A percentile compares a stretch with the other conserved stretches of the same genome.
Evolutionary conservation across 2,888 invertebrate genomes (phyloP).

Genomic region (Tridacna gigas): DNA sequence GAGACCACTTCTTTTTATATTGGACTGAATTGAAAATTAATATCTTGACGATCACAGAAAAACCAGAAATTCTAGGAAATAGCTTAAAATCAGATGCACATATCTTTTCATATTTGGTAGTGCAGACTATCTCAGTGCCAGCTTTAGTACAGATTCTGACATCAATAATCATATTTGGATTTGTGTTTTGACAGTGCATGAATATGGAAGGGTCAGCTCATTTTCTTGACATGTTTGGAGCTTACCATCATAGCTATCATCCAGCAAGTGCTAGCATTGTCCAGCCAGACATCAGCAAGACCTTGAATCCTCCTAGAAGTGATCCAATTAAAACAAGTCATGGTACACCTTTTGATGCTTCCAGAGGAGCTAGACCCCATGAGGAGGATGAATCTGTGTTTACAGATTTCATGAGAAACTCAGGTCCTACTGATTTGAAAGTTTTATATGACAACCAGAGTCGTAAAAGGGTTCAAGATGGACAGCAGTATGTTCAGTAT

Average conservation of each 20-base stretch:
- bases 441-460: constrained; percentile 6
- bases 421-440: constrained; percentile 6
- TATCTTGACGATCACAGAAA: too few species aligned
- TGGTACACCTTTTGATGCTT: neutral
- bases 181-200: neutral
- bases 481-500: constrained; percentile 10
- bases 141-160: neutral
- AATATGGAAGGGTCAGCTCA: constrained; percentile 15
- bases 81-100: neutral
- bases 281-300: neutral
- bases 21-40: too few species aligned
- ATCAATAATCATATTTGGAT: neutral
- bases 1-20: too few species aligned
- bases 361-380: constrained; percentile 1
- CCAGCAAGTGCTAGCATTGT: neutral
- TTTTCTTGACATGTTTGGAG: constrained; percentile 20
- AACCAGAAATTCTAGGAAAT: neutral
- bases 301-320: neutral
- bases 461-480: neutral
- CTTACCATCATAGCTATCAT: neutral
- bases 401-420: constrained; percentile 10
- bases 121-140: neutral
- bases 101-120: neutral
- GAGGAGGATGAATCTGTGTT: constrained; percentile 20
- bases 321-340: constrained; percentile 1